Conservation (phyloP, 2,797 vertebrate species). For the Falco columbarius region DNA sequence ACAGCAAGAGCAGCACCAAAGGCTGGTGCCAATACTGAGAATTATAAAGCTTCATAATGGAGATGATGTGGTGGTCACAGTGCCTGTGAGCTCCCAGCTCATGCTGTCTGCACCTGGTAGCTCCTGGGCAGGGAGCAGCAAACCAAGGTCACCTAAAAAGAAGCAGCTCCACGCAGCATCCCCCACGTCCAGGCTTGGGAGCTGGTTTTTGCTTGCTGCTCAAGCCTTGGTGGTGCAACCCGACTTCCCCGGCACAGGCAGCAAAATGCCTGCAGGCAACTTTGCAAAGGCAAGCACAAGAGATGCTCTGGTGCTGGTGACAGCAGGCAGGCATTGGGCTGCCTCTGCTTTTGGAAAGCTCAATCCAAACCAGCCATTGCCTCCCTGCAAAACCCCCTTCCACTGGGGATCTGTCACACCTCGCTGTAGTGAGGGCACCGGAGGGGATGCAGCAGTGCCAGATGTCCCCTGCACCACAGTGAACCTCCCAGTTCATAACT, state of each 20-base stretch:
- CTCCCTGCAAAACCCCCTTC: background rate
- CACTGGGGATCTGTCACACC: background rate
- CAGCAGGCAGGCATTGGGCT: background rate
- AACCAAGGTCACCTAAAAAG: background rate
- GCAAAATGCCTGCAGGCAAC: background rate
- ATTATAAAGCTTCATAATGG: background rate
- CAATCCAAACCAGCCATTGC: background rate
- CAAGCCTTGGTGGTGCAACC: background rate
- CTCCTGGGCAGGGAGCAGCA: background rate
- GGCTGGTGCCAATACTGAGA: background rate
- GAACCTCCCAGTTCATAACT: background rate
- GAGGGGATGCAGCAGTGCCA: background rate
- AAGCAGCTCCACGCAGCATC: background rate
- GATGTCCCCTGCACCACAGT: background rate
- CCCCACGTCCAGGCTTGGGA: accelerated
- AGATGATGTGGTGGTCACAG: accelerated
- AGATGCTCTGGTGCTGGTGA: background rate
- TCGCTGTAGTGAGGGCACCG: accelerated
- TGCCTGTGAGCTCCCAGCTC: background rate
- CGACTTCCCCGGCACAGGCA: background rate
- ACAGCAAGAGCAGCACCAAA: background rate
- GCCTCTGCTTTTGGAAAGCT: background rate
- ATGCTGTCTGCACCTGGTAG: background rate
- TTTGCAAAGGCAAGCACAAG: background rate
- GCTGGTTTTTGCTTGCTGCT: background rate